Evolutionary conservation across 2,888 invertebrate species (phyloP), one percentile per base, ranked within the genome.

Genomic region (Asteroscopus sphinx): DNA sequence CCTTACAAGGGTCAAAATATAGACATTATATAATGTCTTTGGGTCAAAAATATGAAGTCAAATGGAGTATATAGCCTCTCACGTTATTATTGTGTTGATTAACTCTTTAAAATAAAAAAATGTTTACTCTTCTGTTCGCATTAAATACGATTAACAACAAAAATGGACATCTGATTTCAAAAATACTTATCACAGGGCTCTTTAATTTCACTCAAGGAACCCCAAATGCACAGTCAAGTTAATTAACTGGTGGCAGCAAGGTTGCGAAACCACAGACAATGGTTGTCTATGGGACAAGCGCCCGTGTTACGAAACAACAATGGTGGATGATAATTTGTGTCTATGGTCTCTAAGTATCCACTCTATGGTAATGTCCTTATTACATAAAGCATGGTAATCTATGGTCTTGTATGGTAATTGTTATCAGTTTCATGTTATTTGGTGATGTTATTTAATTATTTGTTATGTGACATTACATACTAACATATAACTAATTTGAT

Each of bases 241-340:
- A 76, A 77, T 75, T 68, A 77, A 60, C 60, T 55, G 61, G 64
- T 66, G 35, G 72, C 62, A 71, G 63, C 62, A 68, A 65, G 71
- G 69, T 79, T 77, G 75, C 62, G 66, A 70, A 76, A 79, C 70
- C 68, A 67, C 60, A 79, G 70, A 80, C 80, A 80, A 80, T 80
- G 68, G 65, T 26, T 40, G 77, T 70, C 72, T 74, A 80, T 77
- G 81, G 77, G 79, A 80, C 81, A 80, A 54, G 75, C 65, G 63
- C 73, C 63, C 70, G 64, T 56, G 63, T 80, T 79, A 58, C 73
- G 71, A 72, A 65, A 80, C 16, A 70, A 80, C 81, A 80, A 80
- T 80, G 65, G 70, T 45, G 61, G 62, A 68, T 57, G 71, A 68
- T 75, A 77, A 77, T 78, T 73, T 69, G 69, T 67, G 63, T 53